Percentiles rank a stretch among this genome's conserved stretches.
Evolutionary conservation across 2,888 invertebrate genomes (phyloP).

Genomic region (Perdita meconis): DNA sequence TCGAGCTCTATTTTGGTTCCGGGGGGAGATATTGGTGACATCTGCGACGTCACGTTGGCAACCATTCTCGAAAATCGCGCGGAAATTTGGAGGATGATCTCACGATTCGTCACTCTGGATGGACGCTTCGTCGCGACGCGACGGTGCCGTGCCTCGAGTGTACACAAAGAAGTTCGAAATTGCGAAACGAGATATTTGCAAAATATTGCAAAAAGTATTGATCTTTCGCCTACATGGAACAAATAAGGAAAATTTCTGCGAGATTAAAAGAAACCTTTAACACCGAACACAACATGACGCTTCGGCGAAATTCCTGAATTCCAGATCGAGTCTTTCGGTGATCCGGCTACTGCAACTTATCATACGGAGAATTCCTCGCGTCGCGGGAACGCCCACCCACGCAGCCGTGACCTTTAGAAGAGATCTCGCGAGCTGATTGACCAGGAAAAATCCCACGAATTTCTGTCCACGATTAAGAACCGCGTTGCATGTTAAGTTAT

Average conservation of each 20-base stretch:
- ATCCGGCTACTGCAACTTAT: background rate
- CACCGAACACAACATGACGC: background rate
- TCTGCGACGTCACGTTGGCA: conserved; percentile 58
- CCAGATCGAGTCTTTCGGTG: too few species aligned
- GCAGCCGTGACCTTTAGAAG: background rate
- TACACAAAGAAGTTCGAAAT: conserved; percentile 10
- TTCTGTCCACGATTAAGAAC: background rate
- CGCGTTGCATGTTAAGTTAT: background rate
- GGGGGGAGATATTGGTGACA: conserved; percentile 66
- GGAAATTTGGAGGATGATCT: conserved; percentile 67
- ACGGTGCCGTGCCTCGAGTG: background rate
- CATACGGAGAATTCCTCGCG: background rate
- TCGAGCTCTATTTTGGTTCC: conserved; percentile 64
- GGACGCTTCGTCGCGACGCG: conserved; percentile 15
- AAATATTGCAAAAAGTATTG: too few species aligned
- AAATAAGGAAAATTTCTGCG: too few species aligned
- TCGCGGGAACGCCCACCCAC: background rate
- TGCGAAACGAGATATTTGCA: conserved; percentile 9
- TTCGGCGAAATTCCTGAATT: too few species aligned
- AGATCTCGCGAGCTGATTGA: background rate
- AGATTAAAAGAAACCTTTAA: too few species aligned
- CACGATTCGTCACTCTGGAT: conserved; percentile 47
- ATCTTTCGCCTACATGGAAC: too few species aligned
- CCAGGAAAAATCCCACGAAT: background rate
- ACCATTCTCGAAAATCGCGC: conserved; percentile 48